Evolutionary conservation across 2,797 vertebrate genomes (phyloP), one percentile per base, ranked within the genome.

Genomic region (Avahi laniger): DNA sequence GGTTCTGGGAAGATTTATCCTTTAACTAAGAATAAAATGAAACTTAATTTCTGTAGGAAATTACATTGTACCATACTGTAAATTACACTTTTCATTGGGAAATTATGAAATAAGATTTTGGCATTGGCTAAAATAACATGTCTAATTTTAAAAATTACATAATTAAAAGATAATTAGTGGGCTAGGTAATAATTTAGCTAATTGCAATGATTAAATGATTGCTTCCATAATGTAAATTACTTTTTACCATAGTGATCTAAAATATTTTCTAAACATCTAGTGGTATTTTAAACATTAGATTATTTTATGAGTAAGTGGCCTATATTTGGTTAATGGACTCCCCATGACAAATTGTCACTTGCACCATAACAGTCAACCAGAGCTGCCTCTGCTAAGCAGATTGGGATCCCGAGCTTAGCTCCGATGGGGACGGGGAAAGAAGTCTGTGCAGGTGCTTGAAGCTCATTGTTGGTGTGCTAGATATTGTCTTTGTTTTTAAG

Each of bases 131-230:
- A 69, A 84, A 87, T 94, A 94, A 85, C 83, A 89, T 97, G 85
- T 88, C 95, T 96, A 96, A 85, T 91, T 95, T 95, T 96, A 93
- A 7, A 89, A 96, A 97, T 95, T 86, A 88, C 26, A 78, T 96
- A 89, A 97, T 96, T 96, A 96, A 96, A 96, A 96, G 96, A 91
- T 89, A 97, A 97, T 98, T 95, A 97, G 72, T 72, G n/a, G 65
- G 89, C 87, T 93, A 97, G 93, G 96, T 97, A 97, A 96, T 97
- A 96, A 94, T 97, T 97, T 97, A 91, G 86, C 75, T 97, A 97
- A 98, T 97, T 97, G 65, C 89, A 96, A 82, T 96, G 86, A 96
- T 96, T 86, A 96, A 97, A 93, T 97, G 92, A 96, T 97, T 97
- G 82, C 96, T 95, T 97, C 92, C 93, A 95, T 94, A 89, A 94